These are phyloP conservation scores for Tenthredo distinguenda DNA, from an alignment of 2,888 invertebrate species.

Conservation along the genomic window DNA sequence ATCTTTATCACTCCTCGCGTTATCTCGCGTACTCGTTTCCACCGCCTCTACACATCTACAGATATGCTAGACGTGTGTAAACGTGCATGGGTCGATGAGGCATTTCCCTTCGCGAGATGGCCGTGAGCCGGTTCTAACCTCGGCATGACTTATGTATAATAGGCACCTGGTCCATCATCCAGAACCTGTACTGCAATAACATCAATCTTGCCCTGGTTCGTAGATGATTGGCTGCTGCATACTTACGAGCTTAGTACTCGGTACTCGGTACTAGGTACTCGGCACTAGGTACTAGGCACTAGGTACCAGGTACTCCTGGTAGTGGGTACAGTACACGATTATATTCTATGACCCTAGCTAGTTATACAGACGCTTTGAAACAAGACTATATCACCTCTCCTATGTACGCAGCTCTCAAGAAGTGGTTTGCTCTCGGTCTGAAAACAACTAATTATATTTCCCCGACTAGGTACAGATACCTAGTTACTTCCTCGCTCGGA, in stretches of 20 bases:
- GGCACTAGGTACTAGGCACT: neutral
- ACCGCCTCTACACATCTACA: neutral
- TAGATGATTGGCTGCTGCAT: conserved; percentile 52
- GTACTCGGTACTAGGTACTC: conserved; percentile 7
- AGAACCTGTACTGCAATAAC: conserved; percentile 56
- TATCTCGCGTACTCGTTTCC: neutral
- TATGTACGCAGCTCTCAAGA: neutral
- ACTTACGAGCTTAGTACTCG: conserved; percentile 57
- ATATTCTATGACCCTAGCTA: conserved; percentile 35
- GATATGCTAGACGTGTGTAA: neutral
- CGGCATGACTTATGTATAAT: conserved; percentile 55
- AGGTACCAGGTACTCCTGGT: neutral
- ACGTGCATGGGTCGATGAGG: neutral
- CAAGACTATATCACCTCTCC: conserved; percentile 34
- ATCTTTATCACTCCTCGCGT: neutral
- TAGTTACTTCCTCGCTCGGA: neutral
- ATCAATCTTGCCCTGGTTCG: conserved; percentile 57
- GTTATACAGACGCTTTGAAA: conserved; percentile 37
- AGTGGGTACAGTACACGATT: conserved; percentile 10
- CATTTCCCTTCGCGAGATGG: conserved; percentile 10
- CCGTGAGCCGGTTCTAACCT: conserved; percentile 48
- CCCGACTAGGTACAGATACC: neutral
- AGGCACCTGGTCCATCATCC: conserved; percentile 50
- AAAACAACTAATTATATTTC: conserved; percentile 43
- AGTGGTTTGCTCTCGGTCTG: conserved; percentile 33